Percentiles rank a stretch among this genome's conserved stretches.
These are phyloP conservation scores for Allolobophora icterica DNA, from an alignment of 2,888 invertebrate species.

Conservation along the genomic window DNA sequence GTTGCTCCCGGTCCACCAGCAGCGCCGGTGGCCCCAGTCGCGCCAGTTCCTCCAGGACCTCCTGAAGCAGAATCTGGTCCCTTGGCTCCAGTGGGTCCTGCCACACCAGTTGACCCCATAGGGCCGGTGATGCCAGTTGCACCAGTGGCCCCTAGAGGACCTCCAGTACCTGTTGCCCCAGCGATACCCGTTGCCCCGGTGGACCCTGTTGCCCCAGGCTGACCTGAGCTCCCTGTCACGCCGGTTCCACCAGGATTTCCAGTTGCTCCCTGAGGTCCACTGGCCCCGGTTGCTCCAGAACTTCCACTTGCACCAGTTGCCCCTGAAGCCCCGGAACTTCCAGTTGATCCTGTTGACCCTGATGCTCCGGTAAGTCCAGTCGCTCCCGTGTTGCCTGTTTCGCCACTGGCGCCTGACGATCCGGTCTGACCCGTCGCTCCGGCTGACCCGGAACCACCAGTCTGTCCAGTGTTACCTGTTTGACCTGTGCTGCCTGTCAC, in stretches of 20 bases:
- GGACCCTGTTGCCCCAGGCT: not conserved
- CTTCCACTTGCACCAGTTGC: conserved; percentile 29
- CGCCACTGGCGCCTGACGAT: not conserved
- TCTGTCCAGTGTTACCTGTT: not conserved
- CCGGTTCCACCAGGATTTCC: conserved; percentile 26
- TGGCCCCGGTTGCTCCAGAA: conserved; percentile 21
- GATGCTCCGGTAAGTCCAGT: conserved; percentile 35
- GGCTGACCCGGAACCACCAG: conserved; percentile 25
- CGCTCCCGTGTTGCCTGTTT: conserved; percentile 31
- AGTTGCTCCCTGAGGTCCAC: conserved; percentile 29
- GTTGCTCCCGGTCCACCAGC: not conserved
- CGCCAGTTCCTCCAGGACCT: not conserved
- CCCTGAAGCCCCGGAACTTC: conserved; percentile 34
- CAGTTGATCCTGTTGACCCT: conserved; percentile 39
- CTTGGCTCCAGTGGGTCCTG: conserved; percentile 23
- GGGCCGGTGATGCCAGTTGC: conserved; percentile 12
- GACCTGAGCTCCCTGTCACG: not conserved
- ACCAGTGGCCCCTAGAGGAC: conserved; percentile 20
- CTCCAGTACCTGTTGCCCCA: conserved; percentile 19
- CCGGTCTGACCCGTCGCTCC: conserved; percentile 28
- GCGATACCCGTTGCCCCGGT: not conserved
- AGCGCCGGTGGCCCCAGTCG: conserved; percentile 27
- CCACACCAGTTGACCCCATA: not conserved
- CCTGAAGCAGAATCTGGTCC: not conserved
- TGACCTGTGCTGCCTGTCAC: conserved; percentile 26